Evolutionary conservation across 2,888 invertebrate species (phyloP).

Genomic region (Hydropsyche betteni): DNA sequence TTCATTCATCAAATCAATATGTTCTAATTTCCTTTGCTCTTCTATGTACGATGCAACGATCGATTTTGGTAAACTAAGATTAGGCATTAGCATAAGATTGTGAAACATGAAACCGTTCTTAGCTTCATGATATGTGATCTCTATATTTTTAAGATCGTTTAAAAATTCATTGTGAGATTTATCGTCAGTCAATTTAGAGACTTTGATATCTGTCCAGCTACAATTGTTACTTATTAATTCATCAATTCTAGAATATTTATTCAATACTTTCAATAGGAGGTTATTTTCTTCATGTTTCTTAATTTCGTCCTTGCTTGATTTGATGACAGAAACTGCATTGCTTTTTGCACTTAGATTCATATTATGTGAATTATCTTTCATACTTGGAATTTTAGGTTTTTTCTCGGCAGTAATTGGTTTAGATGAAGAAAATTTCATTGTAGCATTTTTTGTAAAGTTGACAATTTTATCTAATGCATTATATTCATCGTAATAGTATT

Average conservation of each 20-base stretch:
- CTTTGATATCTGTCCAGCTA: conserved; percentile 58
- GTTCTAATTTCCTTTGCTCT: conserved; percentile 46
- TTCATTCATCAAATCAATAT: conserved; percentile 60
- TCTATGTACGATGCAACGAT: conserved; percentile 53
- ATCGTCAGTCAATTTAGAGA: conserved; percentile 54
- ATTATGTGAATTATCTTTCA: conserved; percentile 55
- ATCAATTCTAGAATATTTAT: conserved; percentile 63
- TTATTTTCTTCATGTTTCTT: conserved; percentile 56
- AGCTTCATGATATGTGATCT: conserved; percentile 63
- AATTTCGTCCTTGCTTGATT: conserved; percentile 38
- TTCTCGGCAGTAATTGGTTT: conserved; percentile 56
- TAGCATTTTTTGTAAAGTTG: conserved; percentile 64
- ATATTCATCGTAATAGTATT: conserved; percentile 62
- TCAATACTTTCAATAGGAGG: conserved; percentile 53
- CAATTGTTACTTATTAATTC: conserved; percentile 64
- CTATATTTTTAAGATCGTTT: conserved; percentile 58
- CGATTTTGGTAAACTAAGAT: conserved; percentile 56
- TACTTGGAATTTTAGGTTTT: conserved; percentile 57
- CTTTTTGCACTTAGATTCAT: conserved; percentile 40
- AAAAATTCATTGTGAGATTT: conserved; percentile 56
- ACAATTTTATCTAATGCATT: conserved; percentile 66
- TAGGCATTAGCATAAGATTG: conserved; percentile 63
- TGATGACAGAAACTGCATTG: conserved; percentile 44
- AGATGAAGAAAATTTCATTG: conserved; percentile 59
- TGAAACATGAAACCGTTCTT: conserved; percentile 66